These are phyloP conservation scores for Erythrolamprus reginae DNA, from an alignment of 2,113 vertebrate species.

Conservation along the genomic window DNA sequence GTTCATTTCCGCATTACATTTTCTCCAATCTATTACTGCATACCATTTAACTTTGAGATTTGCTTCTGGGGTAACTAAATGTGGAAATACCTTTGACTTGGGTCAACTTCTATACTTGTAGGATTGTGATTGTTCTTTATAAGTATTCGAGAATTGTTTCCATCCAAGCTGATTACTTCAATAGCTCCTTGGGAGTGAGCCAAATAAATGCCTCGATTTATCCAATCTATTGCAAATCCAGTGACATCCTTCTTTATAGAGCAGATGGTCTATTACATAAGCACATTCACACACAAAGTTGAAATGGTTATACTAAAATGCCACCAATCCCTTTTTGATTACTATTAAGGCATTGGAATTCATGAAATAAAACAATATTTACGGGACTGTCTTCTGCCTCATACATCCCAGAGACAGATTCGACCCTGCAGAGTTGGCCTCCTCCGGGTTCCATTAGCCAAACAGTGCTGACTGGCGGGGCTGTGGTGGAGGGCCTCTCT, in stretches of 20 bases:
- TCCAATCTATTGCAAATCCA: constrained; percentile 88
- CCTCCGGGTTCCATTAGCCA: too few relatives aligned
- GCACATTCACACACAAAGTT: not conserved
- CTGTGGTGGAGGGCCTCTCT: too few relatives aligned
- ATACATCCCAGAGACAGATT: too few relatives aligned
- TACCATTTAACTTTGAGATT: not conserved
- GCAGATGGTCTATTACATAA: constrained; percentile 75
- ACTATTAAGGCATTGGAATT: not conserved
- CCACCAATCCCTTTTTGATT: not conserved
- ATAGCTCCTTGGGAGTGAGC: constrained; percentile 80
- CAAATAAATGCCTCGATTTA: constrained; percentile 80
- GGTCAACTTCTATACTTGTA: constrained; percentile 75
- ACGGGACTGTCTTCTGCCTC: too few relatives aligned
- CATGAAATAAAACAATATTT: too few relatives aligned
- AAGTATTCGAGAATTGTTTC: constrained; percentile 74
- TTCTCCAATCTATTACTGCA: not conserved
- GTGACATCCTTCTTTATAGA: constrained; percentile 78
- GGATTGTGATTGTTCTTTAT: constrained; percentile 72
- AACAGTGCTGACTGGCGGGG: too few relatives aligned
- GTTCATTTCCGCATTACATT: not conserved
- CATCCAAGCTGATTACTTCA: constrained; percentile 74
- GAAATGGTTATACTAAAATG: not conserved
- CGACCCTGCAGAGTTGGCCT: too few relatives aligned
- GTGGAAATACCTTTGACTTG: constrained; percentile 77
- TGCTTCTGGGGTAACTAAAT: not conserved